Conservation (phyloP, 2,888 invertebrate genomes). For the Apodemia duryi region DNA sequence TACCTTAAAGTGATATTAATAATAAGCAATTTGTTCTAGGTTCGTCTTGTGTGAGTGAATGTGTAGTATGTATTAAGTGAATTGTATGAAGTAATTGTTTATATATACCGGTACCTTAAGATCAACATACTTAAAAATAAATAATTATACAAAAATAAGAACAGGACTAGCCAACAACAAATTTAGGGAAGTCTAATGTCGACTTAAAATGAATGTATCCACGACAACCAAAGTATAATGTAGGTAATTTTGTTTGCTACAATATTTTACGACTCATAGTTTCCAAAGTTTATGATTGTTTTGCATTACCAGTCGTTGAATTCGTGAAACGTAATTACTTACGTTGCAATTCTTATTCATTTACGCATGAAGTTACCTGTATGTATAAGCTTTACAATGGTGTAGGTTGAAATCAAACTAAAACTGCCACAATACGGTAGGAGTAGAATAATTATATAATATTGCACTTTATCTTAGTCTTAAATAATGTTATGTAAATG, state of each 20-base stretch:
- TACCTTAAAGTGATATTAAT: slow-evolving; percentile 75
- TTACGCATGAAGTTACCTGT: background rate
- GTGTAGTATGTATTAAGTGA: slow-evolving; percentile 35
- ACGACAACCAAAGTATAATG: no score
- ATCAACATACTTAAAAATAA: background rate
- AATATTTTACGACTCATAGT: no score
- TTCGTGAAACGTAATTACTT: no score
- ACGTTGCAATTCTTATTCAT: no score
- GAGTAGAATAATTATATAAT: slow-evolving; percentile 36
- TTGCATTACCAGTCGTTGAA: no score
- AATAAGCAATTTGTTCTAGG: slow-evolving; percentile 66
- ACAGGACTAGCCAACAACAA: background rate
- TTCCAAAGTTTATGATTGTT: no score
- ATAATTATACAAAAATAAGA: background rate
- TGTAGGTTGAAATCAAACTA: background rate
- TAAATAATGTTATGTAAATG: slow-evolving; percentile 19
- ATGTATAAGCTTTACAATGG: background rate
- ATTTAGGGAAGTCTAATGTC: no score
- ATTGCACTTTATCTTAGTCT: slow-evolving; percentile 20
- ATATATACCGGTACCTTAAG: slow-evolving; percentile 39
- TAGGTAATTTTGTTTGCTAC: no score
- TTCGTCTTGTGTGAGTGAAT: slow-evolving; percentile 63
- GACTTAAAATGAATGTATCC: no score
- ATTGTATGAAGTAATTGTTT: slow-evolving; percentile 45
- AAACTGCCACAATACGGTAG: slow-evolving; percentile 29